Conservation (phyloP, 2,797 vertebrate species). For the Gallinago nigripennis region DNA sequence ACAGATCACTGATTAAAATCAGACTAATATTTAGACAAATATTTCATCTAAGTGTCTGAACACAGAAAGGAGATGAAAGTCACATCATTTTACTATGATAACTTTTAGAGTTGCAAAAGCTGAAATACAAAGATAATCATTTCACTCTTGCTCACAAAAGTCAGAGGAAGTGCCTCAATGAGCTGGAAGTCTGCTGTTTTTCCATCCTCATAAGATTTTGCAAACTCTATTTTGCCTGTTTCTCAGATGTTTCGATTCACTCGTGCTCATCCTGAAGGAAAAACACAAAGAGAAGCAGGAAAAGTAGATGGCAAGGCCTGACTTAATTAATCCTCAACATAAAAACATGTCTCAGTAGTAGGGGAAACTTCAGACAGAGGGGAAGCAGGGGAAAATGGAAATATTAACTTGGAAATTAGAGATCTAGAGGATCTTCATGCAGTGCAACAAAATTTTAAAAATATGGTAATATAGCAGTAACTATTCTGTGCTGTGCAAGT, state of each 20-base stretch:
- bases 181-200: background rate
- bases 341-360: background rate
- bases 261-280: background rate
- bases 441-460: background rate
- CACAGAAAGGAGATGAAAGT: background rate
- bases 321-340: background rate
- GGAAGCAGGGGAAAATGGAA: background rate
- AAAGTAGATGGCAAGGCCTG: background rate
- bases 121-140: background rate
- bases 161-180: background rate
- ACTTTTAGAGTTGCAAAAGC: background rate
- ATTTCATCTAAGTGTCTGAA: background rate
- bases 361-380: background rate
- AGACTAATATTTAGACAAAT: background rate
- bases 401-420: background rate
- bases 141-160: background rate
- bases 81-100: background rate
- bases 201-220: background rate
- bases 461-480: background rate
- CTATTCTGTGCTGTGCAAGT: background rate
- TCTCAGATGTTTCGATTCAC: background rate
- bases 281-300: background rate
- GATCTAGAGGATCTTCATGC: background rate
- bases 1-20: background rate
- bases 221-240: background rate